Percentiles rank a stretch among this genome's conserved stretches.
Conservation (phyloP, 2,888 invertebrate genomes). For the Limulus polyphemus region DNA sequence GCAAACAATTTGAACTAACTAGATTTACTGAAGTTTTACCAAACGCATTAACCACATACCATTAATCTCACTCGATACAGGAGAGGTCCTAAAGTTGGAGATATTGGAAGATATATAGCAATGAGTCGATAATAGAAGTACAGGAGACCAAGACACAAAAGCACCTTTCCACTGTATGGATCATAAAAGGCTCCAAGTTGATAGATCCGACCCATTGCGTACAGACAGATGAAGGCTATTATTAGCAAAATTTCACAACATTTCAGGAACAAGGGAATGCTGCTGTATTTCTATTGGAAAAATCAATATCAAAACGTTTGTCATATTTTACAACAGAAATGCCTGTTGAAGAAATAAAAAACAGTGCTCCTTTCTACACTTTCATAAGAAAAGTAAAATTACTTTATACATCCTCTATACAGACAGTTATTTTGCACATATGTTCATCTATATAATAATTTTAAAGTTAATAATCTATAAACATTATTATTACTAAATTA, state of each 20-base stretch:
- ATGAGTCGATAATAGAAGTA: conserved; percentile 41
- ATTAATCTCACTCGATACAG: conserved; percentile 38
- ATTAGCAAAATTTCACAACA: conserved; percentile 28
- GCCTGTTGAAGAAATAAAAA: too few relatives aligned
- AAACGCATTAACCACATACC: conserved; percentile 26
- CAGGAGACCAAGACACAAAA: conserved; percentile 36
- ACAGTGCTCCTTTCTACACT: too few relatives aligned
- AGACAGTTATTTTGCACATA: too few relatives aligned
- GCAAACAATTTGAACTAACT: too few relatives aligned
- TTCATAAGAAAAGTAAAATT: too few relatives aligned
- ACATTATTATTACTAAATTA: too few relatives aligned
- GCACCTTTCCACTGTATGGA: conserved; percentile 32
- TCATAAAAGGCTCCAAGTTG: conserved; percentile 22
- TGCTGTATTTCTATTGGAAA: conserved; percentile 25
- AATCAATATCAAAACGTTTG: too few relatives aligned
- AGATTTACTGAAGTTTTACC: too few relatives aligned
- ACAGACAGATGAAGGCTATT: conserved; percentile 30
- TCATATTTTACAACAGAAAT: too few relatives aligned
- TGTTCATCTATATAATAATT: too few relatives aligned
- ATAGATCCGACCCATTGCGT: conserved; percentile 31
- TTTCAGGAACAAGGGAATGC: conserved; percentile 26
- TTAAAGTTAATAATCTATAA: too few relatives aligned
- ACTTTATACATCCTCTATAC: too few relatives aligned
- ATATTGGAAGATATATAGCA: conserved; percentile 39
- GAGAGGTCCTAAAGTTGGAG: conserved; percentile 38